phyloP scores from a whole-genome alignment of 2,888 invertebrate genomes.

The Congeria kusceri region DNA sequence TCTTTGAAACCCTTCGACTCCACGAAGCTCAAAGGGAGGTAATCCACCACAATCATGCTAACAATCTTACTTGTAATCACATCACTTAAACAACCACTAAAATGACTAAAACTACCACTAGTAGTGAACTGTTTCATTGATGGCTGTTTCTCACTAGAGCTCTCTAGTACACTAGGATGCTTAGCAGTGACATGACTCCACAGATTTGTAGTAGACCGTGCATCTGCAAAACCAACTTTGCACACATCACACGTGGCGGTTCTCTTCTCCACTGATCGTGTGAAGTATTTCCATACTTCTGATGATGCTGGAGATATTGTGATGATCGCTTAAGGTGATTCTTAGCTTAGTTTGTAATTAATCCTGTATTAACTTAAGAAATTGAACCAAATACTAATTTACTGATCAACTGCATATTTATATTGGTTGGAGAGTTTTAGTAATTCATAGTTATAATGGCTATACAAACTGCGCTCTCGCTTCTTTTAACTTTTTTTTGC shows the following conservation, averaged over 20 bases:
- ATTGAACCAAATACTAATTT: too few relatives aligned
- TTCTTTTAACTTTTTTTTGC: too few relatives aligned
- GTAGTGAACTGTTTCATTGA: not conserved
- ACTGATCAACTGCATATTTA: too few relatives aligned
- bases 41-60: constrained; percentile 7
- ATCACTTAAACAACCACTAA: not conserved
- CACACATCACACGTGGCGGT: not conserved
- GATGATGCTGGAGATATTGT: not conserved
- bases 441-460: too few relatives aligned
- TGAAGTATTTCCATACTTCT: constrained; percentile 12
- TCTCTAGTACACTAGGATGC: not conserved
- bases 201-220: not conserved
- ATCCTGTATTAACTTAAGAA: too few relatives aligned
- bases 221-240: not conserved
- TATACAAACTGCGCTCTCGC: too few relatives aligned
- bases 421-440: too few relatives aligned
- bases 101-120: not conserved
- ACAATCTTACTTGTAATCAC: not conserved
- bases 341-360: too few relatives aligned
- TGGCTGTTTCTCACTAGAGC: not conserved
- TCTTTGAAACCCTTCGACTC: constrained; percentile 13
- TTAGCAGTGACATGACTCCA: constrained; percentile 11
- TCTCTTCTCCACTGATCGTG: not conserved
- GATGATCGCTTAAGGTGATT: too few relatives aligned
- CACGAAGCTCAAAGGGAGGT: constrained; percentile 4